Evolutionary conservation across 2,888 invertebrate genomes (phyloP).

Genomic region (Nomada flava): DNA sequence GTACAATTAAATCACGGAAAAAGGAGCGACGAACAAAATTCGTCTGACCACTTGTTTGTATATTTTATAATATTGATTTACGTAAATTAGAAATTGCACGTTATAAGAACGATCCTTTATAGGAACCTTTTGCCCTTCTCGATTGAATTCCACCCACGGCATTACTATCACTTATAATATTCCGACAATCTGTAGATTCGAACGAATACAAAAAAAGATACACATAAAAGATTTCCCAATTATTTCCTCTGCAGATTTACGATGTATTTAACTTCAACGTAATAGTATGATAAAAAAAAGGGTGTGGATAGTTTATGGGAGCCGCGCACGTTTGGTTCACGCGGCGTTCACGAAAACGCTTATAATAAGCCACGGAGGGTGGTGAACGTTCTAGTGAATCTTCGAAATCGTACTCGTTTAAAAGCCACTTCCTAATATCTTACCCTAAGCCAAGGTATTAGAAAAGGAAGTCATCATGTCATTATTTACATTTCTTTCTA

Average conservation of each 20-base stretch:
- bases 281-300: not conserved
- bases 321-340: not conserved
- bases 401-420: not conserved
- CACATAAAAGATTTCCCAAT: not conserved
- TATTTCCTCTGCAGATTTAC: not conserved
- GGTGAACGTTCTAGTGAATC: slow-evolving; percentile 9
- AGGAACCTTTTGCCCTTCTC: not conserved
- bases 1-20: not conserved
- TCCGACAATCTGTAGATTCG: too few relatives aligned
- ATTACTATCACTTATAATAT: too few relatives aligned
- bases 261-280: not conserved
- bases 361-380: not conserved
- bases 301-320: not conserved
- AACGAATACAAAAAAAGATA: too few relatives aligned
- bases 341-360: not conserved
- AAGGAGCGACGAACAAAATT: not conserved
- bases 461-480: not conserved
- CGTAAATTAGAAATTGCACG: slow-evolving; percentile 20
- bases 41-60: not conserved
- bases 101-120: slow-evolving; percentile 33
- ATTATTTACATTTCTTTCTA: not conserved
- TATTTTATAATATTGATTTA: slow-evolving; percentile 20
- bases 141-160: too few relatives aligned
- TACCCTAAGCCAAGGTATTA: not conserved
- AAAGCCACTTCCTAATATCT: not conserved